Evolutionary conservation across 2,888 invertebrate genomes (phyloP).

Genomic region (Andrena dorsata): DNA sequence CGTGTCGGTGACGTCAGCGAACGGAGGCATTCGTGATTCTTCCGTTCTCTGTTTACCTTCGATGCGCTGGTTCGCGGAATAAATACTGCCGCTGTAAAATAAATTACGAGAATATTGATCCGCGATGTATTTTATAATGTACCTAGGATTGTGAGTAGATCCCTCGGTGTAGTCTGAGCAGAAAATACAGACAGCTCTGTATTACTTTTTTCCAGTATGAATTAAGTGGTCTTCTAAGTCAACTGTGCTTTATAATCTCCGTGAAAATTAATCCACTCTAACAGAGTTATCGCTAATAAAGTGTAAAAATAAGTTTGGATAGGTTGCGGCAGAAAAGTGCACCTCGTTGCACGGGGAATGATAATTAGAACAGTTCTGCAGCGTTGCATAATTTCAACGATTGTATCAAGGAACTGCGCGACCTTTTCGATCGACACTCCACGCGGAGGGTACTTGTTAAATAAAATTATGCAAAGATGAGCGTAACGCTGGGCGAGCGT

Average conservation of each 20-base stretch:
- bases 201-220: too few relatives aligned
- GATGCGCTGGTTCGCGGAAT: background rate
- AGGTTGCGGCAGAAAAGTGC: background rate
- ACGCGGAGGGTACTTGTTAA: slow-evolving; percentile 39
- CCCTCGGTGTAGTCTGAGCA: too few relatives aligned
- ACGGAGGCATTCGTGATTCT: background rate
- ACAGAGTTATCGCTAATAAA: background rate
- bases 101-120: too few relatives aligned
- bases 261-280: too few relatives aligned
- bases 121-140: too few relatives aligned
- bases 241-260: too few relatives aligned
- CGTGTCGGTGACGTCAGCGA: slow-evolving; percentile 7
- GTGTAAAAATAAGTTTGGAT: background rate
- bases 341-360: background rate
- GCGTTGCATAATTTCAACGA: slow-evolving; percentile 24
- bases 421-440: slow-evolving; percentile 11
- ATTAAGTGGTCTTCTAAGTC: too few relatives aligned
- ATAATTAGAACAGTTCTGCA: slow-evolving; percentile 8
- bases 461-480: slow-evolving; percentile 58
- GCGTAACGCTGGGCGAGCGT: slow-evolving; percentile 29
- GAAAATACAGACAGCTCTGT: too few relatives aligned
- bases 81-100: background rate
- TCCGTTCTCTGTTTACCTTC: background rate
- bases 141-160: too few relatives aligned
- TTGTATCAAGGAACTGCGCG: background rate